These are phyloP conservation scores for Prietella phreatophila DNA, from an alignment of 2,113 vertebrate genomes.

Conservation along the genomic window DNA sequence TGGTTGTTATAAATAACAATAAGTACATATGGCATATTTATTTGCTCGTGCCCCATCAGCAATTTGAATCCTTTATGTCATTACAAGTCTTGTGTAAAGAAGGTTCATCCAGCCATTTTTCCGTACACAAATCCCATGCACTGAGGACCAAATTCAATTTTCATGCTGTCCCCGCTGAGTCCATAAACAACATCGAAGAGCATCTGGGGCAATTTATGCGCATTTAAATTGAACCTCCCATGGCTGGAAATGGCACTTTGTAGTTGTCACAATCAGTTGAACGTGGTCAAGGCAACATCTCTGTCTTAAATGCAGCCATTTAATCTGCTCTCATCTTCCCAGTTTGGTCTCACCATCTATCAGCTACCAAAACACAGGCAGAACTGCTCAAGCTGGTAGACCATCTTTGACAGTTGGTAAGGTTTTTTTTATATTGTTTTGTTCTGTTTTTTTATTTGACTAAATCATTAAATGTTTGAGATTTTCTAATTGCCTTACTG, in stretches of 20 bases:
- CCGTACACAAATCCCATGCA: conserved; percentile 51
- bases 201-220: conserved; percentile 53
- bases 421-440: neutral
- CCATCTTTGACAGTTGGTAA: neutral
- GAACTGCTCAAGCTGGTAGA: neutral
- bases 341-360: neutral
- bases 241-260: conserved; percentile 53
- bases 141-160: conserved; percentile 51
- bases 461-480: neutral
- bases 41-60: neutral
- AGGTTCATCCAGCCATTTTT: conserved; percentile 41
- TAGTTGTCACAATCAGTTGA: conserved; percentile 57
- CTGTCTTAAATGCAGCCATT: conserved; percentile 23
- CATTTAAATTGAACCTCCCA: conserved; percentile 51
- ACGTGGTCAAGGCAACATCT: conserved; percentile 48
- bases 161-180: conserved; percentile 32
- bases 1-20: neutral
- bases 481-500: neutral
- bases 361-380: neutral
- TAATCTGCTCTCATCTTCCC: neutral
- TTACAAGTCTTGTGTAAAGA: conserved; percentile 39
- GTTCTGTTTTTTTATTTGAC: neutral
- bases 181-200: conserved; percentile 46
- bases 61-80: neutral
- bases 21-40: neutral